Percentiles rank a stretch among this genome's conserved stretches.
Conservation (phyloP, 2,113 vertebrate species). For the Brachionichthys hirsutus region DNA sequence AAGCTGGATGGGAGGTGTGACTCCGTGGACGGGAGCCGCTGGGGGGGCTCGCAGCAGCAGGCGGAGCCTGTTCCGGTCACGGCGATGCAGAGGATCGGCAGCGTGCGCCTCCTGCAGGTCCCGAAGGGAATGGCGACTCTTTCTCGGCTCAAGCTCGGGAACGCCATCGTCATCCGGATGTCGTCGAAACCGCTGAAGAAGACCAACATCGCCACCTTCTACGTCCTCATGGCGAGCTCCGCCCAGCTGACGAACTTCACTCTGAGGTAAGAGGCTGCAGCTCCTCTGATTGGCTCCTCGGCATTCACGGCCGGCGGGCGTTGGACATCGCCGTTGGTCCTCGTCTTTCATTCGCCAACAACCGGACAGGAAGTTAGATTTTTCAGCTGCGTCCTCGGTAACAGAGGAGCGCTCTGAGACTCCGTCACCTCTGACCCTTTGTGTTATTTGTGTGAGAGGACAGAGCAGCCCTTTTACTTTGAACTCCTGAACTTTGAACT, state of each 20-base stretch:
- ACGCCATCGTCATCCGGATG: constrained; percentile 81
- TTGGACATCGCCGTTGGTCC: constrained; percentile 17
- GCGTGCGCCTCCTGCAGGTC: constrained; percentile 85
- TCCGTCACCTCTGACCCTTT: too few relatives aligned
- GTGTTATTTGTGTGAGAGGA: too few relatives aligned
- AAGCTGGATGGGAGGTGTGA: constrained; percentile 75
- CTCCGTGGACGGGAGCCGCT: constrained; percentile 43
- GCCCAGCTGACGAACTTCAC: constrained; percentile 87
- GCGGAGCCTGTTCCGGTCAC: constrained; percentile 78
- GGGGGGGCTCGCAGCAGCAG: constrained; percentile 66
- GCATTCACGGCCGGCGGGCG: constrained; percentile 5
- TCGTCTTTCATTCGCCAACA: constrained; percentile 13
- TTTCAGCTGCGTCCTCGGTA: too few relatives aligned
- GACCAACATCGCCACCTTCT: constrained; percentile 86
- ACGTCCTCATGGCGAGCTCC: constrained; percentile 82
- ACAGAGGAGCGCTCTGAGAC: too few relatives aligned
- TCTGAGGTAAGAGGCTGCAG: constrained; percentile 80
- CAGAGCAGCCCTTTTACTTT: neutral
- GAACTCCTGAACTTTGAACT: too few relatives aligned
- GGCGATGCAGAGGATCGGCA: constrained; percentile 89
- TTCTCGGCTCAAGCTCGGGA: constrained; percentile 83
- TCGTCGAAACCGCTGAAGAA: constrained; percentile 80
- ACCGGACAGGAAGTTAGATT: too few relatives aligned
- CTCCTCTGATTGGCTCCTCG: neutral
- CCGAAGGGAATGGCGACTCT: constrained; percentile 75